A percentile compares a stretch with the other conserved stretches of the same genome.
Evolutionary conservation across 1,140 invertebrate genomes (phyloP).

Genomic region (Spodoptera frugiperda): DNA sequence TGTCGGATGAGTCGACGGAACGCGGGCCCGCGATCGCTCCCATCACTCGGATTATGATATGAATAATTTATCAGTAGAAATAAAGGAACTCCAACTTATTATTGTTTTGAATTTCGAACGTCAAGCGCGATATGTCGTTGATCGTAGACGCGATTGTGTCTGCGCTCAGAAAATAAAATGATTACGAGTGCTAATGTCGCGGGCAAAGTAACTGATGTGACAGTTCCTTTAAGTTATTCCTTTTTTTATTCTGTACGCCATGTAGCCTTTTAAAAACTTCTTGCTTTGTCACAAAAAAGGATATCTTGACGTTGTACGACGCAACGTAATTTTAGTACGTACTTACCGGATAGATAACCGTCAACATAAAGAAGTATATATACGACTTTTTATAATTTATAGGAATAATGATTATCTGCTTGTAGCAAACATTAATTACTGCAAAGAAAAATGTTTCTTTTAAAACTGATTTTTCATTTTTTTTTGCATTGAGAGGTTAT

Average conservation of each 20-base stretch:
- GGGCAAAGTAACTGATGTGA: conserved; percentile 43
- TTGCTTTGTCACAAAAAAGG: conserved; percentile 27
- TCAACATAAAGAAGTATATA: too few relatives aligned
- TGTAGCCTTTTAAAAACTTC: conserved; percentile 28
- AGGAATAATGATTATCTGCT: too few relatives aligned
- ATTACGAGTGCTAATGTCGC: conserved; percentile 57
- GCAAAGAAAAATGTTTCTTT: too few relatives aligned
- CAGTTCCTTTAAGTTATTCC: conserved; percentile 34
- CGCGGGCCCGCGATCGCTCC: conserved; percentile 67
- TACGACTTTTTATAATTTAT: too few relatives aligned
- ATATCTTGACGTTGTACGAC: conserved; percentile 6
- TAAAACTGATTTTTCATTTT: too few relatives aligned
- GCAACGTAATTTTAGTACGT: too few relatives aligned
- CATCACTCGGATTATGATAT: conserved; percentile 84
- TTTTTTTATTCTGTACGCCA: conserved; percentile 23
- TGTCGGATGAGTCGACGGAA: conserved; percentile 82
- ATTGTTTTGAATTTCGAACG: conserved; percentile 80
- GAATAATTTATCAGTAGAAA: conserved; percentile 83
- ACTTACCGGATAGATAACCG: too few relatives aligned
- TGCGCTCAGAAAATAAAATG: conserved; percentile 62
- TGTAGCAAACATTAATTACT: too few relatives aligned
- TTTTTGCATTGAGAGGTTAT: too few relatives aligned
- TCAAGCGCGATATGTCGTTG: conserved; percentile 67
- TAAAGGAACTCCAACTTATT: conserved; percentile 64
- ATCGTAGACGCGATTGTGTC: conserved; percentile 66